A percentile compares a stretch with the other conserved stretches of the same genome.
phyloP scores from a whole-genome alignment of 2,888 invertebrate genomes.

The Trachelus iudaicus region DNA sequence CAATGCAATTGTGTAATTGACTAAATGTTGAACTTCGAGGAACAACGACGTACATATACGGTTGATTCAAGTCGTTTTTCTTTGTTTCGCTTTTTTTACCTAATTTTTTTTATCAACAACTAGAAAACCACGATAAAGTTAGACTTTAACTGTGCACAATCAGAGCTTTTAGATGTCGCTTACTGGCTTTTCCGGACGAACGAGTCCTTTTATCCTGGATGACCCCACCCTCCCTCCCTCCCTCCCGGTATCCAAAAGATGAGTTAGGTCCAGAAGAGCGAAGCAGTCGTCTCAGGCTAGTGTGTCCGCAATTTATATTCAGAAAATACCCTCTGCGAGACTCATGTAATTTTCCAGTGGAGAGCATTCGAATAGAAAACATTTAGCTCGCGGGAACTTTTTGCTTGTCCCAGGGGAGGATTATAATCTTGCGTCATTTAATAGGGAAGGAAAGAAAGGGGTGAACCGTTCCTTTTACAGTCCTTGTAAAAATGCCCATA shows the following conservation, averaged over 20 bases:
- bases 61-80: not conserved
- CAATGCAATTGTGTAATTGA: not conserved
- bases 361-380: slow-evolving; percentile 47
- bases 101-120: slow-evolving; percentile 11
- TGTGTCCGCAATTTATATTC: slow-evolving; percentile 48
- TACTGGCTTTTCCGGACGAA: slow-evolving; percentile 45
- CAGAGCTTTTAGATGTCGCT: slow-evolving; percentile 49
- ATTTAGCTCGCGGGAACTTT: slow-evolving; percentile 23
- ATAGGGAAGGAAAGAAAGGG: not conserved
- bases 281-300: slow-evolving; percentile 27
- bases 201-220: slow-evolving; percentile 46
- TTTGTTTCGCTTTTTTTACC: not conserved
- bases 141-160: slow-evolving; percentile 42
- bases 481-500: not conserved
- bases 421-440: not conserved
- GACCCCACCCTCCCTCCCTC: slow-evolving; percentile 25
- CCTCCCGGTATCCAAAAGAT: slow-evolving; percentile 25
- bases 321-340: slow-evolving; percentile 38
- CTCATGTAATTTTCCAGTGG: slow-evolving; percentile 47
- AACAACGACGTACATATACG: not conserved
- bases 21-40: not conserved
- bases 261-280: slow-evolving; percentile 27
- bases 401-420: not conserved
- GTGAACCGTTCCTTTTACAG: not conserved
- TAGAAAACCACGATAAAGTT: slow-evolving; percentile 27